Base-by-base conservation (phyloP, 2,888 invertebrate genomes). In the Drosophila parthenogenetica region DNA sequence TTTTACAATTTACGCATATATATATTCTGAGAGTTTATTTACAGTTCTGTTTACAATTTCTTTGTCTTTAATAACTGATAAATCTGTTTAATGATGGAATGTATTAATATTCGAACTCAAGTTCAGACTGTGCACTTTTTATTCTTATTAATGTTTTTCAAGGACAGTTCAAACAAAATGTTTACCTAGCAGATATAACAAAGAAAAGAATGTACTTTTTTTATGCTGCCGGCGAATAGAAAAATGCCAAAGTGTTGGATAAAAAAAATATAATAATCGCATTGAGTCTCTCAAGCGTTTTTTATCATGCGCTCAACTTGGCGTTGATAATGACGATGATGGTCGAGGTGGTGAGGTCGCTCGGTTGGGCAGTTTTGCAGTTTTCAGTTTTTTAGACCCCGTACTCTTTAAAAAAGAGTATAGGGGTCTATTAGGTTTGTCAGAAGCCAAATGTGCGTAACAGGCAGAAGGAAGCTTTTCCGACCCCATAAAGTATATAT, bases 271-370 rank as follows among this genome's bases (percentile, higher is more conserved):
- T 46, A 69, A 77, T 81, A 85, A 86, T 78, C 77, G 76, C 73
- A 60, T 74, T 67, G 78, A 81, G 73, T 71, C 76, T 70, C 74
- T 74, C 64, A 81, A 74, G 74, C 79, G 77, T 73, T 78, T 81
- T 81, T 77, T 82, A 85, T 86, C 77, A 79, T 77, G 76, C 74
- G 77, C 84, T 79, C 76, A 81, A 87, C 87, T 83, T 79, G 83
- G 71, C 87, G 81, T 73, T 79, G 84, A 84, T 79, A 84, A 79
- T 79, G 69, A 81, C 70, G 77, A 70, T 64, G 70, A 58, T 67
- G 63, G 74, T 51, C 59, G 54, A 64, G 69, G 66, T 75, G 76
- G 48, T 63, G 63, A 43, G 76, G 71, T 77, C 66, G 78, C 60
- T 72, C 62, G 62, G 73, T 63, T 59, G 57, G 55, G 43, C 55